phyloP scores from a whole-genome alignment of 2,888 invertebrate genomes.

The Glaucopsyche alexis region DNA sequence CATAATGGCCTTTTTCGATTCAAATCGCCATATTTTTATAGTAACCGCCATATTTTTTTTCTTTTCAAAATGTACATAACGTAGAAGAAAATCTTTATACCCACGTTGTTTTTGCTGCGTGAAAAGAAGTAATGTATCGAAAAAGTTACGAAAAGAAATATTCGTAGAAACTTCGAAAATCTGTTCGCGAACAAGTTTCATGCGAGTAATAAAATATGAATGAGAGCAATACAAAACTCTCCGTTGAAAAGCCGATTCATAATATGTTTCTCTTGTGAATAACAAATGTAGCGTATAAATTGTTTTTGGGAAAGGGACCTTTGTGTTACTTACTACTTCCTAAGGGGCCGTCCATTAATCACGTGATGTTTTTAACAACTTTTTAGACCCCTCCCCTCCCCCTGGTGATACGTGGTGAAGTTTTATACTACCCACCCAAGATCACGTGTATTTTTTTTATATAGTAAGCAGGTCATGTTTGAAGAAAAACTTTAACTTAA shows the following conservation, averaged over 20 bases:
- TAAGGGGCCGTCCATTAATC: no score
- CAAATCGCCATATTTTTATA: neutral
- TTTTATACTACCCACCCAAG: no score
- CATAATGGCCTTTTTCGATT: neutral
- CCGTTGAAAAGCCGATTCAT: neutral
- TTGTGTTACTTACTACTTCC: no score
- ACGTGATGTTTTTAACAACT: no score
- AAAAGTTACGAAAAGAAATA: neutral
- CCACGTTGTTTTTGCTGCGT: neutral
- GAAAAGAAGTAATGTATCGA: constrained; percentile 6
- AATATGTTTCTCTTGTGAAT: constrained; percentile 20
- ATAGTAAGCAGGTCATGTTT: no score
- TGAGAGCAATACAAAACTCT: neutral
- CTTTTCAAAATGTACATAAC: no score
- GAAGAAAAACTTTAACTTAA: no score
- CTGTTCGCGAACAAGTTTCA: neutral
- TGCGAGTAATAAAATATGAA: constrained; percentile 14
- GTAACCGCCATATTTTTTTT: neutral
- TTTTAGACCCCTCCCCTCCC: no score
- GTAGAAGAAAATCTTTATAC: no score
- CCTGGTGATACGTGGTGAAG: no score
- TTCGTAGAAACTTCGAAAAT: constrained; percentile 15
- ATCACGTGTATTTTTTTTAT: no score
- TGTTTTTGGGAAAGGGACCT: neutral
- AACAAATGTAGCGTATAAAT: constrained; percentile 8